Conservation (phyloP, 2,797 vertebrate genomes). For the Rhincodon typus region DNA sequence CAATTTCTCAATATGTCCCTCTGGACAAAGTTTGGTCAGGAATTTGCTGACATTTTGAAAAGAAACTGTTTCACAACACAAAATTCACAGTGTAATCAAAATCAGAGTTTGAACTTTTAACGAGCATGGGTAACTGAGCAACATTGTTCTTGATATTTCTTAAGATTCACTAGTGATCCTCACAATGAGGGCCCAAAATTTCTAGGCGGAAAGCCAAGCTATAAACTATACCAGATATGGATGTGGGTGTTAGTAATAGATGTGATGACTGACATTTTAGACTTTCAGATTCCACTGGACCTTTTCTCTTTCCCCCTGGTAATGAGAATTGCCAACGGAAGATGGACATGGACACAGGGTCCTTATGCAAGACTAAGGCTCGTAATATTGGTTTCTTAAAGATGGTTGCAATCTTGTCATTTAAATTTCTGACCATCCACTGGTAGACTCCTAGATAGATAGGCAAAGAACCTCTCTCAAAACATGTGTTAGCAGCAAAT, state of each 20-base stretch:
- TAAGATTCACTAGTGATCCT: not conserved
- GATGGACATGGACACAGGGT: not conserved
- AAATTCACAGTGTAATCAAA: not conserved
- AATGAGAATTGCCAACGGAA: not conserved
- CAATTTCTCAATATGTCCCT: not conserved
- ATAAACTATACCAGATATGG: not conserved
- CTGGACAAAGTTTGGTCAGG: not conserved
- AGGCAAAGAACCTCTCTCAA: not conserved
- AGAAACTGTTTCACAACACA: not conserved
- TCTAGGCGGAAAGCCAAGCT: not conserved
- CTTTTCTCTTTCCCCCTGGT: not conserved
- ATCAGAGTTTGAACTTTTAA: not conserved
- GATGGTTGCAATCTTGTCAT: not conserved
- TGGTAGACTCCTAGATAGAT: not conserved
- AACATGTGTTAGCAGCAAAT: not conserved
- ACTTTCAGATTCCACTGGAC: no score
- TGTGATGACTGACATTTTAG: not conserved
- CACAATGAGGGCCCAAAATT: not conserved
- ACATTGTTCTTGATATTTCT: not conserved
- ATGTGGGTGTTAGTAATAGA: not conserved
- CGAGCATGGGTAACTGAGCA: not conserved
- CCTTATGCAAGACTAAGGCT: not conserved
- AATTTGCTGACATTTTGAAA: not conserved
- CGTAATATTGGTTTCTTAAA: not conserved
- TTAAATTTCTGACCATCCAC: not conserved